Evolutionary conservation across 2,113 vertebrate genomes (phyloP).

Genomic region (Holacanthus passer): DNA sequence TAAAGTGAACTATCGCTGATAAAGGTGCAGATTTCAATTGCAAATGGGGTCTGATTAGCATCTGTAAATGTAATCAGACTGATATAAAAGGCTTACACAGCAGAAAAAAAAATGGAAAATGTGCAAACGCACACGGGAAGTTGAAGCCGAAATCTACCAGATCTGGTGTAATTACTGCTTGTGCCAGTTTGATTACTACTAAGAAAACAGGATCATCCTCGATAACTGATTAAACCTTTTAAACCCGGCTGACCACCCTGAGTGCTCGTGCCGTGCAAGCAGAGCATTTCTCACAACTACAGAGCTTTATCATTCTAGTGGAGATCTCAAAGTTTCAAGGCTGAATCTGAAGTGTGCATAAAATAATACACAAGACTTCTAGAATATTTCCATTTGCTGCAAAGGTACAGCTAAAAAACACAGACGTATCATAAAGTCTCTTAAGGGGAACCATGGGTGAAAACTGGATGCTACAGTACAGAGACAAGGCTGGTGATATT

Average conservation of each 20-base stretch:
- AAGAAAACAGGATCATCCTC: not conserved
- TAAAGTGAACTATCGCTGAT: not conserved
- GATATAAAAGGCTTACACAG: not conserved
- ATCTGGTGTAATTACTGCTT: not conserved
- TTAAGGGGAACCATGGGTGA: too few species aligned
- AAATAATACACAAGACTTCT: too few species aligned
- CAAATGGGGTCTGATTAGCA: not conserved
- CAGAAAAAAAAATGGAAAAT: not conserved
- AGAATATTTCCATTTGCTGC: too few species aligned
- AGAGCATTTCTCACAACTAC: too few species aligned
- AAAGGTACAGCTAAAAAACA: too few species aligned
- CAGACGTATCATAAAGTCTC: too few species aligned
- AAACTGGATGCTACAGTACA: too few species aligned
- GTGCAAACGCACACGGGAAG: not conserved
- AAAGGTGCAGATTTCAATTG: slow-evolving; percentile 6
- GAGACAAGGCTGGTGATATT: too few species aligned
- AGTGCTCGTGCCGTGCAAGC: too few species aligned
- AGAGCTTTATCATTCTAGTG: too few species aligned
- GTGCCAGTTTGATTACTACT: not conserved
- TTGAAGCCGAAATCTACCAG: not conserved
- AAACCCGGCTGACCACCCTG: not conserved
- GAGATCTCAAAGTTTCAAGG: too few species aligned
- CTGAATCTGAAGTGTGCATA: too few species aligned
- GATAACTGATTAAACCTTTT: not conserved
- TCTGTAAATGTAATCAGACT: not conserved